Base-by-base conservation (phyloP, 2,888 invertebrate genomes). In the Pollenia angustigena region DNA sequence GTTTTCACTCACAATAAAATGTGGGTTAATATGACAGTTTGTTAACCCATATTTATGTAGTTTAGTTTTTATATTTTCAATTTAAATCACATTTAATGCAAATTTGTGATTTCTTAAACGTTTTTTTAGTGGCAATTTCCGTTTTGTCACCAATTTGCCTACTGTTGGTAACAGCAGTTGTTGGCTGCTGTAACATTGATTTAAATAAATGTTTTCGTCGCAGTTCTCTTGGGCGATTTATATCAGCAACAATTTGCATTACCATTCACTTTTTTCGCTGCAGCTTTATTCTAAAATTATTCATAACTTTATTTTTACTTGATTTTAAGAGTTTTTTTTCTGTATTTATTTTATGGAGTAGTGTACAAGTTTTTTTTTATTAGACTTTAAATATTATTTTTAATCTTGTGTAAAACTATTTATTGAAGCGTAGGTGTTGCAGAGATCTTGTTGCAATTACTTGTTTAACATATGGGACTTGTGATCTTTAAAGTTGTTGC, bases 111-210 rank as follows among this genome's bases (percentile, higher is more conserved):
- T n/a, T 32, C 50, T 75, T 42, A n/a, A 50, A 64, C 7, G 40
- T 12, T 54, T 80, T 64, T 79, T 66, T 84, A 44, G 84, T 84
- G 84, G 87, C 87, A 87, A 87, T 87, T 87, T 87, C 87, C 87
- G 87, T 87, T 87, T 84, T 87, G 87, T 87, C 84, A 76, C 66
- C 87, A 81, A 87, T 87, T 87, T 87, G 87, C 87, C 87, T 83
- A 84, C 84, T 78, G 80, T 62, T 78, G 76, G 32, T 48, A 42
- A 54, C n/a, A 11, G 2, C 62, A 62, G 16, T 71, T 81, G 18
- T 54, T 69, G 52, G 58, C 50, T 74, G 80, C 14, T 74, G 71
- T 60, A 78, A 64, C 66, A 81, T 76, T 81, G 71, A 85, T 82
- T 78, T 81, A 18, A 52, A 68, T 62, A 4, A 40, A 18, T 42